A percentile compares a stretch with the other conserved stretches of the same genome.
Conservation (phyloP, 1,140 invertebrate genomes). For the Plodia interpunctella region DNA sequence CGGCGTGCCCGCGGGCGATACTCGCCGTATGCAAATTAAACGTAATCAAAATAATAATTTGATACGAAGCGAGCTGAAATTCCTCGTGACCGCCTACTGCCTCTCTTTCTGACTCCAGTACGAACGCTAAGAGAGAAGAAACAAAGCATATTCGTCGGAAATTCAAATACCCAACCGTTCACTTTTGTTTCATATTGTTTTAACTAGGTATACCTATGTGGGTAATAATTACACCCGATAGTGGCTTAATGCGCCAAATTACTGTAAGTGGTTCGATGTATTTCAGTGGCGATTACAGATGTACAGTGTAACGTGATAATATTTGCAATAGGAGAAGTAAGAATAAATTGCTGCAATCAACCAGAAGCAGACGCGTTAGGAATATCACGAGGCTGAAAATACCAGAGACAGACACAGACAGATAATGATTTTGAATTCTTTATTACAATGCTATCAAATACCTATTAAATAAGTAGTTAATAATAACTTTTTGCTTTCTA, state of each 20-base stretch:
- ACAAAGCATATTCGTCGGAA: conserved; percentile 32
- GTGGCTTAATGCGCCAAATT: conserved; percentile 54
- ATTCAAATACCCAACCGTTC: conserved; percentile 52
- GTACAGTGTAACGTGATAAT: conserved; percentile 26
- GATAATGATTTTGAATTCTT: background rate
- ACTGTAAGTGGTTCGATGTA: conserved; percentile 46
- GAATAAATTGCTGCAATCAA: conserved; percentile 25
- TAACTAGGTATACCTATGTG: conserved; percentile 24
- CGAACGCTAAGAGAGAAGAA: conserved; percentile 31
- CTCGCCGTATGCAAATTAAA: conserved; percentile 73
- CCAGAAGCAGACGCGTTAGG: background rate
- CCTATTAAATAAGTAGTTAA: too few relatives aligned
- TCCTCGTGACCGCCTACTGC: conserved; percentile 13
- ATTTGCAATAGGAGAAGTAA: conserved; percentile 24
- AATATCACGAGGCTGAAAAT: background rate
- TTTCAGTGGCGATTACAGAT: conserved; percentile 43
- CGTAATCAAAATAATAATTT: conserved; percentile 76
- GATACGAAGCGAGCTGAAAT: conserved; percentile 39
- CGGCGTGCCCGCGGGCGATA: conserved; percentile 44
- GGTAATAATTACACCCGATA: conserved; percentile 48
- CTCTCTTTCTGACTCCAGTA: conserved; percentile 33
- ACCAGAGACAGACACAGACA: background rate
- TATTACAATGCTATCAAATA: too few relatives aligned
- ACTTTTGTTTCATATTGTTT: conserved; percentile 59
- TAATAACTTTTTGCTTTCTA: too few relatives aligned